Percentiles rank a stretch among this genome's conserved stretches.
These are phyloP conservation scores for Nasonovia ribisnigri DNA, from an alignment of 2,888 invertebrate genomes.

Conservation along the genomic window DNA sequence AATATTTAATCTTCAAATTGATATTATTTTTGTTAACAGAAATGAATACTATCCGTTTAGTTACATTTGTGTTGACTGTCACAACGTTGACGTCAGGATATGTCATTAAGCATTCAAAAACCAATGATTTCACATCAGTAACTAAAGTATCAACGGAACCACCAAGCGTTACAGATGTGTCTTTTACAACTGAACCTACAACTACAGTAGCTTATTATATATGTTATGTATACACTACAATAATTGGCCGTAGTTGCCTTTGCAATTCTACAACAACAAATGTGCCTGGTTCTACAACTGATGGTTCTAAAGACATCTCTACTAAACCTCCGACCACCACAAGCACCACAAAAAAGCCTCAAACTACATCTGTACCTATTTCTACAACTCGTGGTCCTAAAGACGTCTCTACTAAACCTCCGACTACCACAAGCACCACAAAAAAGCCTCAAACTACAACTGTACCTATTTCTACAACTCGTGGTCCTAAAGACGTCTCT, in stretches of 20 bases:
- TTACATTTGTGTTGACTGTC: background rate
- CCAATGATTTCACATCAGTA: background rate
- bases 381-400: too few species aligned
- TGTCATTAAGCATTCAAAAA: background rate
- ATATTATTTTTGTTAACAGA: background rate
- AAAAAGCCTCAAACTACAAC: too few species aligned
- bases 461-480: too few species aligned
- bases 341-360: too few species aligned
- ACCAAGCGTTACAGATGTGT: background rate
- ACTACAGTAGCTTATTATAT: background rate
- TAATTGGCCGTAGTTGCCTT: too few species aligned
- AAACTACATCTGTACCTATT: too few species aligned
- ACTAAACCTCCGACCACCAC: too few species aligned
- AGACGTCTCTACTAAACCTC: too few species aligned
- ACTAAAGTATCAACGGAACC: background rate
- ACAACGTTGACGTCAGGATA: background rate
- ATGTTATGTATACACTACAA: background rate
- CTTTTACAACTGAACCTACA: background rate
- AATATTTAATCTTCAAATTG: too few species aligned
- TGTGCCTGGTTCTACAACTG: background rate
- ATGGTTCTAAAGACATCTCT: too few species aligned
- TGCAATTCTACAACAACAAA: background rate
- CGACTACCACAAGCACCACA: too few species aligned
- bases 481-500: too few species aligned
- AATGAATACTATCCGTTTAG: background rate